Evolutionary conservation across 2,113 vertebrate genomes (phyloP).

Genomic region (Strix aluco): DNA sequence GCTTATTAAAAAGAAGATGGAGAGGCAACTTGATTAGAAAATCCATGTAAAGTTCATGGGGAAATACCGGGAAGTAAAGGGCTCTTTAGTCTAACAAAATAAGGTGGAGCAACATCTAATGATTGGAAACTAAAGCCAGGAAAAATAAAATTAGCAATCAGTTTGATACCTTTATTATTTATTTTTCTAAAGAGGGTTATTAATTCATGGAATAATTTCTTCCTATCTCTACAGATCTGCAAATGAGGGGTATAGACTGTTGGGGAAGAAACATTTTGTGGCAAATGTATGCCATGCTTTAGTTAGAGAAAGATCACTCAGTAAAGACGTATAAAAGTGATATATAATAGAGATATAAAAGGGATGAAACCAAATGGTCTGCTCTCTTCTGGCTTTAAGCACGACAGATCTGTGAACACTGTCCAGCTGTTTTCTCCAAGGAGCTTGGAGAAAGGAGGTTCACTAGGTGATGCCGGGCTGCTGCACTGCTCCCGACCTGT

Average conservation of each 20-base stretch:
- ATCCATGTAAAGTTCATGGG: slow-evolving; percentile 29
- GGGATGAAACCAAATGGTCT: neutral
- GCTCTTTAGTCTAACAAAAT: slow-evolving; percentile 48
- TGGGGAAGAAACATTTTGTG: neutral
- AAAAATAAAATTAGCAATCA: slow-evolving; percentile 66
- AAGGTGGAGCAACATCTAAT: slow-evolving; percentile 18
- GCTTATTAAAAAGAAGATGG: slow-evolving; percentile 51
- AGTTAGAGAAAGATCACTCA: neutral
- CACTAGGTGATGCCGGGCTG: neutral
- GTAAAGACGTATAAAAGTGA: neutral
- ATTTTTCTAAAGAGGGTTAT: slow-evolving; percentile 11
- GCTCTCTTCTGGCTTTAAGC: neutral
- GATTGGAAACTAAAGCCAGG: slow-evolving; percentile 47
- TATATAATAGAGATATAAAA: neutral
- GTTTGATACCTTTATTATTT: neutral
- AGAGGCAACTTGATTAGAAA: slow-evolving; percentile 43
- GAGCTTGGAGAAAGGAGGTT: neutral
- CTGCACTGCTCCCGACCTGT: neutral
- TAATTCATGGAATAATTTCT: slow-evolving; percentile 23
- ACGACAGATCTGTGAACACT: neutral
- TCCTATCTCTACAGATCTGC: slow-evolving; percentile 11
- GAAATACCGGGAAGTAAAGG: slow-evolving; percentile 23
- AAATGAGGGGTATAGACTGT: slow-evolving; percentile 5
- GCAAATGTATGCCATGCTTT: neutral
- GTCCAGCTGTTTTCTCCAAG: neutral